A percentile compares a stretch with the other conserved stretches of the same genome.
Conservation (phyloP, 1,140 invertebrate species). For the Telenomus remus region DNA sequence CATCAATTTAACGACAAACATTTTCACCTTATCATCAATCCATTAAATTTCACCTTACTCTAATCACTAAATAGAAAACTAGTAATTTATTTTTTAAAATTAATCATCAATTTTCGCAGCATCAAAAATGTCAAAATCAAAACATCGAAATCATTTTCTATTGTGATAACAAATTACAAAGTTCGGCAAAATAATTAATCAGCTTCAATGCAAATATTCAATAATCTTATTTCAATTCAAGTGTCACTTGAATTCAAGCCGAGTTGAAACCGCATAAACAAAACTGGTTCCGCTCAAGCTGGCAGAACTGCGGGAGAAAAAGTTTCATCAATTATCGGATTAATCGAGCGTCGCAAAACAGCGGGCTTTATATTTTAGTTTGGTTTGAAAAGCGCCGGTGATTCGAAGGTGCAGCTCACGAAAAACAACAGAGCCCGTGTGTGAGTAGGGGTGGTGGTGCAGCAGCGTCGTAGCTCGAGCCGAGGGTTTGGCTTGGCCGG, state of each 20-base stretch:
- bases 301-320: slow-evolving; percentile 9
- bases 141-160: too few relatives aligned
- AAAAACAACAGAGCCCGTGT: slow-evolving; percentile 13
- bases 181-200: background rate
- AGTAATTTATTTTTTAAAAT: too few relatives aligned
- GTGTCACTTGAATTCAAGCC: slow-evolving; percentile 2
- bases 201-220: background rate
- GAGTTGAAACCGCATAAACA: slow-evolving; percentile 29
- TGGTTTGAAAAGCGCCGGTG: slow-evolving; percentile 3
- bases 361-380: slow-evolving; percentile 37
- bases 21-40: too few relatives aligned
- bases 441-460: slow-evolving; percentile 48
- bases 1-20: too few relatives aligned
- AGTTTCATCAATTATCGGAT: slow-evolving; percentile 45
- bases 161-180: too few relatives aligned
- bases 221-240: too few relatives aligned
- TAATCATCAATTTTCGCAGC: too few relatives aligned
- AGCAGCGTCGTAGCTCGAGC: slow-evolving; percentile 48
- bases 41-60: too few relatives aligned
- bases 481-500: slow-evolving; percentile 42
- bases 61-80: too few relatives aligned
- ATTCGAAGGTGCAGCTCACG: slow-evolving; percentile 6
- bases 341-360: slow-evolving; percentile 41
- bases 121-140: too few relatives aligned
- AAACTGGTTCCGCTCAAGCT: slow-evolving; percentile 11